A percentile compares a stretch with the other conserved stretches of the same genome.
Evolutionary conservation across 2,888 invertebrate genomes (phyloP).

Genomic region (Caprella mutica): DNA sequence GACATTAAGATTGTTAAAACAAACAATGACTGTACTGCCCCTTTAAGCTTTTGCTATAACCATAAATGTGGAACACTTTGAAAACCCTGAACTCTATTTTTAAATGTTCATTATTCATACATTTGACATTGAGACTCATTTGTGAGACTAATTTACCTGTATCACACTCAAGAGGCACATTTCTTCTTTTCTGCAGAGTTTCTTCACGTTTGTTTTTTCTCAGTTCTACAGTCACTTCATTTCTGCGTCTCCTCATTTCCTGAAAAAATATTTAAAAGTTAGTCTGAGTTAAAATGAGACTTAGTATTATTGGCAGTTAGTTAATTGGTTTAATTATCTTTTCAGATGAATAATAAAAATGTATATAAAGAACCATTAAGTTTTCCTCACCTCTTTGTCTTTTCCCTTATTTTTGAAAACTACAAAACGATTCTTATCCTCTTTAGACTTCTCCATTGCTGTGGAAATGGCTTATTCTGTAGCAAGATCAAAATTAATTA

Average conservation of each 20-base stretch:
- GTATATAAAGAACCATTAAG: not conserved
- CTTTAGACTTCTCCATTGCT: conserved; percentile 26
- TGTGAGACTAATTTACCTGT: conserved; percentile 52
- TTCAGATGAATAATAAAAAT: not conserved
- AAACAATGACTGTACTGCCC: too few relatives aligned
- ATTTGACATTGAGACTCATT: too few relatives aligned
- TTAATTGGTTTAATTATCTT: not conserved
- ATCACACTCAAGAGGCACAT: conserved; percentile 55
- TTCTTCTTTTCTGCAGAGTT: conserved; percentile 52
- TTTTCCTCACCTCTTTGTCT: conserved; percentile 87
- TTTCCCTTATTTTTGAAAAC: conserved; percentile 98
- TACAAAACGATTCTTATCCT: conserved; percentile 52
- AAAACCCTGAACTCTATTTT: too few relatives aligned
- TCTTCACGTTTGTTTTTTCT: conserved; percentile 98
- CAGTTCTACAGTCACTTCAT: conserved; percentile 90
- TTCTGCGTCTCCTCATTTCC: conserved; percentile 94
- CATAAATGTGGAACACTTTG: too few relatives aligned
- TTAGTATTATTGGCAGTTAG: too few relatives aligned
- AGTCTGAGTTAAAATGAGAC: not conserved
- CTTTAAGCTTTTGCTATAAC: too few relatives aligned
- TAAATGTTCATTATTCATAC: too few relatives aligned
- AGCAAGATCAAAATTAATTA: too few relatives aligned
- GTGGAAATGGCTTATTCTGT: too few relatives aligned
- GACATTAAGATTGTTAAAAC: too few relatives aligned
- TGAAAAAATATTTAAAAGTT: conserved; percentile 42